Evolutionary conservation across 53 echinoderm and acorn worm species (phyloP).

Genomic region (Astropecten irregularis): DNA sequence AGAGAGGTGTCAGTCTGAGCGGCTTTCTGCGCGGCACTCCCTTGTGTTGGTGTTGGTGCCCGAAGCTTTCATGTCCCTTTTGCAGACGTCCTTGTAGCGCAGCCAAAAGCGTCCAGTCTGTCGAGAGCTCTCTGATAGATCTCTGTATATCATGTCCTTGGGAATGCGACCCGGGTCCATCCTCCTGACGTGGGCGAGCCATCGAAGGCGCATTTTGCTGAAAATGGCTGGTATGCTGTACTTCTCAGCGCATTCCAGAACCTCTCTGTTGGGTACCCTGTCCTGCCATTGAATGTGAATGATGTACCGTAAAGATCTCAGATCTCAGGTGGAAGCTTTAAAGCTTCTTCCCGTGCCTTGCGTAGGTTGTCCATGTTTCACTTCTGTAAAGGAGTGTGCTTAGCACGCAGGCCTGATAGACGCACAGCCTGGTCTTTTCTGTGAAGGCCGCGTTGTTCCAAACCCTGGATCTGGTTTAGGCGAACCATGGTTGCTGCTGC

Average conservation of each 20-base stretch:
- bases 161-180: conserved; percentile 18
- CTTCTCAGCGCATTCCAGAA: not conserved
- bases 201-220: not conserved
- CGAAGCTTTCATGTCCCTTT: conserved; percentile 1
- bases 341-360: no score
- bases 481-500: not conserved
- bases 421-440: conserved; percentile 5
- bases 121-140: not conserved
- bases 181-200: conserved; percentile 18
- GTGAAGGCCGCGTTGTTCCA: conserved; percentile 25
- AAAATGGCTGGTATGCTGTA: not conserved
- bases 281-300: no score
- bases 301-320: not conserved
- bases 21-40: no score
- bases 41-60: no score
- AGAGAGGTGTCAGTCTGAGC: not conserved
- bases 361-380: not conserved
- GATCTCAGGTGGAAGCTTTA: not conserved
- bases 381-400: not conserved
- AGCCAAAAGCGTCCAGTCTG: not conserved
- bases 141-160: conserved; percentile 32
- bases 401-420: not conserved
- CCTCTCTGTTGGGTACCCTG: not conserved
- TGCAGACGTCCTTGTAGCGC: conserved; percentile 31
- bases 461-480: not conserved